phyloP scores from a whole-genome alignment of 1,140 invertebrate genomes.

The Manduca sexta region DNA sequence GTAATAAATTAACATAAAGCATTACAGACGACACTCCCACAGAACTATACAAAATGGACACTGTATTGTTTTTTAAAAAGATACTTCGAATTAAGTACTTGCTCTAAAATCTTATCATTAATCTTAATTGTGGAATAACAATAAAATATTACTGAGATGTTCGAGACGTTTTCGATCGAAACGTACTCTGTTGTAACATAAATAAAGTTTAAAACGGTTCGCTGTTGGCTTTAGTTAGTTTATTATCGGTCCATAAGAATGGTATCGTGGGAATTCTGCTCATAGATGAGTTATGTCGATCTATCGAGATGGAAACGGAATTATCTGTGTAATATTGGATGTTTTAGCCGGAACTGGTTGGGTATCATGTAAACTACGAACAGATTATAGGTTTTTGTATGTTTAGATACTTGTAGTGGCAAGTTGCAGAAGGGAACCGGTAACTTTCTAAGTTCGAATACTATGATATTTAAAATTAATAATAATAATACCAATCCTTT shows the following conservation, averaged over 20 bases:
- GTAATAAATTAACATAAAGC: slow-evolving; percentile 1
- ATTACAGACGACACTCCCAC: slow-evolving; percentile 32
- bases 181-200: slow-evolving; percentile 26
- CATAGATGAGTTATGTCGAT: slow-evolving; percentile 45
- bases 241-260: slow-evolving; percentile 58
- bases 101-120: slow-evolving; percentile 68
- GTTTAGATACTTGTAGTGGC: too few species aligned
- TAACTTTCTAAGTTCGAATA: too few species aligned
- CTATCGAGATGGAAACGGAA: slow-evolving; percentile 31
- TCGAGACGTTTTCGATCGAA: slow-evolving; percentile 19
- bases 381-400: too few species aligned
- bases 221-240: slow-evolving; percentile 35
- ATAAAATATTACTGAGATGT: slow-evolving; percentile 61
- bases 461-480: too few species aligned
- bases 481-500: too few species aligned
- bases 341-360: background rate
- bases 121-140: slow-evolving; percentile 70
- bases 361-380: too few species aligned
- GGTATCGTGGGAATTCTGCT: slow-evolving; percentile 61
- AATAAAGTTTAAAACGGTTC: slow-evolving; percentile 36
- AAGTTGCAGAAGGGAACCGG: too few species aligned
- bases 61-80: slow-evolving; percentile 47
- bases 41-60: slow-evolving; percentile 45
- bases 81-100: slow-evolving; percentile 67
- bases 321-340: slow-evolving; percentile 9